These are phyloP conservation scores for Ceyx cyanopectus DNA, from an alignment of 2,113 vertebrate species.

Conservation along the genomic window DNA sequence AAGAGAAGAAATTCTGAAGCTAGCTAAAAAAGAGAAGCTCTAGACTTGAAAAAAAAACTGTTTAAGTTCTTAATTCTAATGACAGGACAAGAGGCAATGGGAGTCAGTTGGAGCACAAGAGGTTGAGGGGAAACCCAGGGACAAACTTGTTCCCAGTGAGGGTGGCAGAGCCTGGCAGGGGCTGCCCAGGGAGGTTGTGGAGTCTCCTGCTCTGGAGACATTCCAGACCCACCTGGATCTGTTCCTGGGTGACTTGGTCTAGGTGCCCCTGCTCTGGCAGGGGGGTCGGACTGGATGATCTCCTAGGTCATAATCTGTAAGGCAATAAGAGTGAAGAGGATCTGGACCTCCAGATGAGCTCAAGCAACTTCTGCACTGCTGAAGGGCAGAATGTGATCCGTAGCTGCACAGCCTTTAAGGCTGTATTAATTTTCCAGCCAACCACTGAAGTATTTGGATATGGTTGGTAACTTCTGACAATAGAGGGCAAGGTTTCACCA, in stretches of 20 bases:
- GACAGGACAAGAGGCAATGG: too few species aligned
- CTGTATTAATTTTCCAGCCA: neutral
- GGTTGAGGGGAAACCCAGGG: too few species aligned
- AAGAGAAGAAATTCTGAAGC: neutral
- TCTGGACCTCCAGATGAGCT: neutral
- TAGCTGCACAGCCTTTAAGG: neutral
- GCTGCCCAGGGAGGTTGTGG: too few species aligned
- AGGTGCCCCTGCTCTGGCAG: too few species aligned
- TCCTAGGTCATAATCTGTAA: neutral
- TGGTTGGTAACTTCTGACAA: neutral
- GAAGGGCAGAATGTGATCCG: neutral
- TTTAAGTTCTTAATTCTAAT: neutral
- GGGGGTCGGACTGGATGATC: too few species aligned
- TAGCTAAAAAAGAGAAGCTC: neutral
- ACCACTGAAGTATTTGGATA: neutral
- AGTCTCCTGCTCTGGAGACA: too few species aligned
- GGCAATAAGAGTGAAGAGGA: neutral
- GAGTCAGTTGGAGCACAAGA: too few species aligned
- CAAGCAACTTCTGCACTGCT: neutral
- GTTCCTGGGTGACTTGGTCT: too few species aligned
- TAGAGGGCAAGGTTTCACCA: neutral
- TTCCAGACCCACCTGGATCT: too few species aligned
- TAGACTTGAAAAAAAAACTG: neutral
- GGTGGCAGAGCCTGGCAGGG: too few species aligned
- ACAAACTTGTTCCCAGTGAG: too few species aligned